These are phyloP conservation scores for Cyanoramphus novaezelandiae DNA, from an alignment of 2,113 vertebrate genomes.

Conservation along the genomic window DNA sequence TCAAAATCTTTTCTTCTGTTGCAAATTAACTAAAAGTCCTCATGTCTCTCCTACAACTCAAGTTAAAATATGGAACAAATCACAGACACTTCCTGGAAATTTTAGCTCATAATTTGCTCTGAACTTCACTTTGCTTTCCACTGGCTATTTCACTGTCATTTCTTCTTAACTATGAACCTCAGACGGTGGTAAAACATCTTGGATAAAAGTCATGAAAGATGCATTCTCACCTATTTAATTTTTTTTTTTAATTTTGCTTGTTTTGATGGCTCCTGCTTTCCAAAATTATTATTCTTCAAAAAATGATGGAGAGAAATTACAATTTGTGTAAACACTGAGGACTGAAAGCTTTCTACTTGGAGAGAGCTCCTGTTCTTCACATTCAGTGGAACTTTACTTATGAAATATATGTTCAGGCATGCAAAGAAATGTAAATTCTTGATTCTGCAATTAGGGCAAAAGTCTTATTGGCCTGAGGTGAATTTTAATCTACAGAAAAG, in stretches of 20 bases:
- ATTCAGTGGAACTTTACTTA: neutral
- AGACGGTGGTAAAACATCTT: neutral
- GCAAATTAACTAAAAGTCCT: neutral
- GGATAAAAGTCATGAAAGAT: neutral
- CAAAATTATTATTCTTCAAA: neutral
- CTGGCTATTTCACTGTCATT: neutral
- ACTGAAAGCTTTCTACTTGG: neutral
- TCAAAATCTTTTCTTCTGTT: neutral
- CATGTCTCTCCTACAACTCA: neutral
- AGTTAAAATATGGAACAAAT: neutral
- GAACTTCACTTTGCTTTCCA: neutral
- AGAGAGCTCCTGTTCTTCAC: neutral
- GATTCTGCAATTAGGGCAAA: neutral
- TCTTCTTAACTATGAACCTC: neutral
- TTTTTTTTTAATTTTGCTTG: neutral
- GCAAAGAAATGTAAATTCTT: neutral
- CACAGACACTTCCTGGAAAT: neutral
- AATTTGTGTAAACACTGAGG: neutral
- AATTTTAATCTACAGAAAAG: neutral
- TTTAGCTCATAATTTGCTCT: neutral
- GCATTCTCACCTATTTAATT: neutral
- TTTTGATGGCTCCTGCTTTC: neutral
- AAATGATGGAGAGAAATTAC: neutral
- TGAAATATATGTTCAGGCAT: neutral
- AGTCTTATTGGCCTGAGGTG: neutral